Base-by-base conservation (phyloP, 1,140 invertebrate genomes). In the Zaprionus inermis region DNA sequence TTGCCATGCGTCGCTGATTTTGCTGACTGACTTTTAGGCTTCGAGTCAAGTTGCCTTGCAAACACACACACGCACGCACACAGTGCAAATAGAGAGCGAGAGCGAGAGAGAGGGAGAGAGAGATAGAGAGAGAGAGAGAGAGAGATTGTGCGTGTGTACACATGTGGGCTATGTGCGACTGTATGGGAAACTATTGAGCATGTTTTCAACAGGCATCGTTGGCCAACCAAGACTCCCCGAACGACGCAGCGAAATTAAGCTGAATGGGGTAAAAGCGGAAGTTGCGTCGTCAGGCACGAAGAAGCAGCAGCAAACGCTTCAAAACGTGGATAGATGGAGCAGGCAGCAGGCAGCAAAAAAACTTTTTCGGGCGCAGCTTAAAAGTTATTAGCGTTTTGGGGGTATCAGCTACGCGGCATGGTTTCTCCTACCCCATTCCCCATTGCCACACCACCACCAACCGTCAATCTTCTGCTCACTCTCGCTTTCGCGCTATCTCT, bases 371-470 rank as follows among this genome's bases (percentile, higher is more conserved):
- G 78, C 68, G 57, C 66, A 89, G 84, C 84, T 89, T 84, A 89
- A 89, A 89, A 89, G 84, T 89, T 89, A 89, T 89, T 89, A 89
- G 84, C 84, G 80, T 81, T 85, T 84, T 81, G 74, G 60, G 36
- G 57, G 78, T 49, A 81, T 44, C 75, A 66, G 41, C 68, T 55
- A 51, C 75, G 36, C 22, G 22, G 58, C 46, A 36, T 44, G 46
- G 44, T 64, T 51, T 51, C 67, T 70, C 49, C 51, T 63, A 28
- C n/a, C 22, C 34, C 1, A 7, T 30, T 34, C 5, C 14, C 30
- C 22, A 30, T 32, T n/a, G n/a, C n/a, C n/a, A n/a, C n/a, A n/a
- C n/a, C n/a, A n/a, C n/a, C n/a, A 11, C 67, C 24, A 28, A 28
- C 24, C 24, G 24, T 32, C 30, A 28, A 28, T 0, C 14, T 6